phyloP scores from a whole-genome alignment of 2,797 vertebrate species.

The Orestias chungarensis region DNA sequence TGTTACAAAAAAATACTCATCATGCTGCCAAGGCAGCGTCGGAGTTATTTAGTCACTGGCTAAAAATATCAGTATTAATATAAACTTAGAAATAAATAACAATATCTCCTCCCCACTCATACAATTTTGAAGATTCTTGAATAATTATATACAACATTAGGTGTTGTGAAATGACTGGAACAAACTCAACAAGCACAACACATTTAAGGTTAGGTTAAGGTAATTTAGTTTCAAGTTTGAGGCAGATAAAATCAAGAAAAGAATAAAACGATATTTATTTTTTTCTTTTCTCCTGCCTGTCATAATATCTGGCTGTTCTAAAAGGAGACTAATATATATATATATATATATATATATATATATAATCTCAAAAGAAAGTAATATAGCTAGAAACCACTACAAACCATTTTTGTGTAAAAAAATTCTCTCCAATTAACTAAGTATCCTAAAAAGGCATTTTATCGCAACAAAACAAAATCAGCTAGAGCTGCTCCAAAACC shows the following conservation, averaged over 20 bases:
- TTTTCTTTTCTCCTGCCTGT: constrained; percentile 42
- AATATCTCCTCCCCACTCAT: constrained; percentile 70
- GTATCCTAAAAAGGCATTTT: constrained; percentile 40
- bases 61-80: constrained; percentile 94
- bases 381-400: constrained; percentile 35
- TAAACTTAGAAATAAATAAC: constrained; percentile 95
- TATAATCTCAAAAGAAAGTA: constrained; percentile 37
- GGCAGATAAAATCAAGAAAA: constrained; percentile 65
- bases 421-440: constrained; percentile 8
- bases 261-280: constrained; percentile 18
- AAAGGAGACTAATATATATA: constrained; percentile 30
- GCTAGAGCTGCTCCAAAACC: constrained; percentile 40
- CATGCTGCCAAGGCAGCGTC: constrained; percentile 97
- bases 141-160: constrained; percentile 75
- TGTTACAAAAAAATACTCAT: constrained; percentile 90
- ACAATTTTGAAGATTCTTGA: constrained; percentile 62
- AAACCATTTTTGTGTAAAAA: constrained; percentile 33
- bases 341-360: constrained; percentile 37
- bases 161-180: constrained; percentile 56
- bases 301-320: constrained; percentile 43
- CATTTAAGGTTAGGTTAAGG: constrained; percentile 65
- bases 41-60: constrained; percentile 98
- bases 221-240: constrained; percentile 79
- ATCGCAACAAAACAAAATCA: neutral
- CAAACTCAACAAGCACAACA: constrained; percentile 36